Evolutionary conservation across 2,113 vertebrate species (phyloP).

Genomic region (Phaethon lepturus): DNA sequence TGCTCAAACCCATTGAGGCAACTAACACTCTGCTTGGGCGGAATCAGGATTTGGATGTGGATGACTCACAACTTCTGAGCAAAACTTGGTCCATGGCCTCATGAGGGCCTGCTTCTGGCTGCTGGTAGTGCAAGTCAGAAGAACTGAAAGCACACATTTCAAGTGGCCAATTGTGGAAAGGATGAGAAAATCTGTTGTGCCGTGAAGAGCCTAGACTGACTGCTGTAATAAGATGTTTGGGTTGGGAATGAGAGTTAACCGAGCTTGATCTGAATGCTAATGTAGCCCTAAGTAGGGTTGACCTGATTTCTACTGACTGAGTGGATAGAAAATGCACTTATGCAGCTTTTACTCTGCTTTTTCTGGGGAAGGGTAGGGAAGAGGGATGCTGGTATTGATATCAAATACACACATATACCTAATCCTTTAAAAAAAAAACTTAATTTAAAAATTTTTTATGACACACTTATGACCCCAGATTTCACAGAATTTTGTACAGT

Average conservation of each 20-base stretch:
- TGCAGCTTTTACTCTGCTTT: not conserved
- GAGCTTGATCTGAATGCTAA: constrained; percentile 56
- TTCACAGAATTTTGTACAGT: not conserved
- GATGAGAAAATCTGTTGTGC: constrained; percentile 3
- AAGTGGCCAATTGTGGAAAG: not conserved
- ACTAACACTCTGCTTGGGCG: not conserved
- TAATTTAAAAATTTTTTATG: not conserved
- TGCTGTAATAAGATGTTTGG: constrained; percentile 35
- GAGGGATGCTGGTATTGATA: not conserved
- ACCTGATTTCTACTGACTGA: constrained; percentile 38
- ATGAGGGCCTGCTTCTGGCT: not conserved
- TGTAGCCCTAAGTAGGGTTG: not conserved
- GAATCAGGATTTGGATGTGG: not conserved
- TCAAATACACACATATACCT: not conserved
- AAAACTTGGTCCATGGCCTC: not conserved
- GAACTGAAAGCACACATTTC: not conserved
- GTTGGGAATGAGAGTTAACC: constrained; percentile 13
- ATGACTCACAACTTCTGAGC: not conserved
- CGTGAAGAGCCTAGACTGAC: not conserved
- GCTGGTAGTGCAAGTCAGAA: not conserved
- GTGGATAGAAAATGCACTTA: not conserved
- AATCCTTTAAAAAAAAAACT: not conserved
- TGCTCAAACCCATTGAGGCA: not conserved
- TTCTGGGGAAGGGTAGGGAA: not conserved
- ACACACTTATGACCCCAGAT: not conserved